Base-by-base conservation (phyloP, 2,888 invertebrate genomes). In the Ophioninae sp. region DNA sequence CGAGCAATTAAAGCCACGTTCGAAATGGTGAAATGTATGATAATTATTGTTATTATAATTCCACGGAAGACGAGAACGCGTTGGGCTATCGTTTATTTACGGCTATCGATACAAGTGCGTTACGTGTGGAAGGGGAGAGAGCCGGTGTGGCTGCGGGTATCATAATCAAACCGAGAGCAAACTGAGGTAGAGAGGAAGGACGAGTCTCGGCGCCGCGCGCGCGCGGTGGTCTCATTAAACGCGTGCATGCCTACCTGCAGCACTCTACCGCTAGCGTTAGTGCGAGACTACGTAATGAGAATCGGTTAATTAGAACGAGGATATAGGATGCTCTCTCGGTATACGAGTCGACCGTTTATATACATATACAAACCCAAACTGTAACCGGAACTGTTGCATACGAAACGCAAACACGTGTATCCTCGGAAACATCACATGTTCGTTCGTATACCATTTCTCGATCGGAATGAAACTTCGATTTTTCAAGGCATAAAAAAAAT, bases 241-340 rank as follows among this genome's bases (percentile, higher is more conserved):
- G 72, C 65, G 37, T 61, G 44, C 77, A 58, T 23, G 64, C 44
- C 65, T 56, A 73, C 63, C 67, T 67, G 65, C 30, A 30, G 30
- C 39, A n/a, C 59, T 41, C 56, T 39, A 71, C 20, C 9, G 9
- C 2, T 22, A 73, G 67, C 87, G 87, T 73, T 86, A 87, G 87
- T 87, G 89, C 88, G 89, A 73, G 73, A 88, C 90, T 89, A 88
- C 89, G 89, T 91, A 91, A 92, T 91, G 91, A 91, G 91, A 90
- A 90, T 89, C 90, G 88, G 91, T 91, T 91, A 91, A 92, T 92
- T 91, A 91, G 90, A 89, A 89, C 88, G 89, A 81, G 85, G 86
- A 87, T 84, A 51, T 51, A 86, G 85, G 85, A 79, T 85, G 85
- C 74, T 73, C 61, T 58, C 71, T 56, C 67, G 71, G 58, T 61